phyloP scores from a whole-genome alignment of 1,140 invertebrate genomes.

The Paracyclopina nana region DNA sequence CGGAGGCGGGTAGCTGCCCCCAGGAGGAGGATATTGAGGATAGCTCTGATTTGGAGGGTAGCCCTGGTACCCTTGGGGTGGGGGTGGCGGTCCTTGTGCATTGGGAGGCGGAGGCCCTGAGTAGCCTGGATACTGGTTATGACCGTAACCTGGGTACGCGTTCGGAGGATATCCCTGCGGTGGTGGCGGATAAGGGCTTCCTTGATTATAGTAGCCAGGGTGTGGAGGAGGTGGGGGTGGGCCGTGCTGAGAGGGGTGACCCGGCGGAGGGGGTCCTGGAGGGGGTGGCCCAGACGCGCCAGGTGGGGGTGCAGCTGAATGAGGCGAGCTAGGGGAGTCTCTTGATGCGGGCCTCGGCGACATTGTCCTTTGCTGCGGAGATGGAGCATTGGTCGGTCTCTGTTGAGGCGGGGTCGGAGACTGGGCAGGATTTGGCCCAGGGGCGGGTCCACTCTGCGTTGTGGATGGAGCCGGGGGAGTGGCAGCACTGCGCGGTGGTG shows the following conservation, averaged over 20 bases:
- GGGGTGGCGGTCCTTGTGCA: background rate
- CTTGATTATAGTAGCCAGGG: too few relatives aligned
- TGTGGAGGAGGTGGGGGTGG: background rate
- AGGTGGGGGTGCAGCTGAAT: background rate
- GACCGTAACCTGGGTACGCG: background rate
- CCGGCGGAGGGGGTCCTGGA: background rate
- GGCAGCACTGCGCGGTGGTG: background rate
- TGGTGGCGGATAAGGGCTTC: background rate
- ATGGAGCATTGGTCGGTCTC: background rate
- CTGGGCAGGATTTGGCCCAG: background rate
- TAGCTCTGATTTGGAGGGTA: background rate
- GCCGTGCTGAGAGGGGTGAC: background rate
- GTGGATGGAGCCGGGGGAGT: background rate
- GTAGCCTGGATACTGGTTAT: background rate
- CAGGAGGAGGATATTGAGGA: background rate
- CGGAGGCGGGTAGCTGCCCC: background rate
- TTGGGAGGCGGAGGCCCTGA: background rate
- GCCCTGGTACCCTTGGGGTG: background rate
- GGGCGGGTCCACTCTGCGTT: background rate
- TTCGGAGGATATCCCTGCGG: background rate
- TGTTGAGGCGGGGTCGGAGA: background rate
- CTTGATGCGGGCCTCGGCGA: background rate
- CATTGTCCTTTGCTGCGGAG: background rate
- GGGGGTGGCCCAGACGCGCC: background rate
- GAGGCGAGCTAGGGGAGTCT: background rate